Percentiles rank a stretch among this genome's conserved stretches.
phyloP scores from a whole-genome alignment of 2,113 vertebrate genomes.

The Garra rufa region DNA sequence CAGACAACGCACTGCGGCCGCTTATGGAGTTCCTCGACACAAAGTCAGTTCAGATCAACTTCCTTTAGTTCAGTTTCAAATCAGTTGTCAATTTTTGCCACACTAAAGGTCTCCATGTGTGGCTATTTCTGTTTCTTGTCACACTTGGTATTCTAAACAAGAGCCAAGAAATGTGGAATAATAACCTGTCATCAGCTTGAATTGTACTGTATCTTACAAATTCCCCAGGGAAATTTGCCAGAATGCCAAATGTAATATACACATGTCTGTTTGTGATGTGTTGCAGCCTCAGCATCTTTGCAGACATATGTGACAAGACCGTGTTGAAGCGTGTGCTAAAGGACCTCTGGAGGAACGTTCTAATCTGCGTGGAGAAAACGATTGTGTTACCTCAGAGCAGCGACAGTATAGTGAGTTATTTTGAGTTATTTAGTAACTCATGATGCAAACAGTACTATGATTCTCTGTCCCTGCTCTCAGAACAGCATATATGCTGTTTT shows the following conservation, averaged over 20 bases:
- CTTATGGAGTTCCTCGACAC: constrained; percentile 97
- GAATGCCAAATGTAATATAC: background rate
- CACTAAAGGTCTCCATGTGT: background rate
- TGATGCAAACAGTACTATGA: background rate
- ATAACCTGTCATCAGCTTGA: background rate
- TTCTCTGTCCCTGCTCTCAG: background rate
- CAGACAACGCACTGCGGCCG: constrained; percentile 87
- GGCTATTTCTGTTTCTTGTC: background rate
- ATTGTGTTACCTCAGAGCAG: constrained; percentile 92
- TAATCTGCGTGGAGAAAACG: constrained; percentile 92
- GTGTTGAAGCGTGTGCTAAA: constrained; percentile 96
- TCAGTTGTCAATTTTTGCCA: background rate
- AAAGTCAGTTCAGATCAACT: constrained; percentile 80
- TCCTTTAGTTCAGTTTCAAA: background rate
- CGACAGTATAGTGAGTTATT: constrained; percentile 86
- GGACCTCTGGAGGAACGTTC: constrained; percentile 93
- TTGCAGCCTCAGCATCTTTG: constrained; percentile 91
- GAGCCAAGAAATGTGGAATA: background rate
- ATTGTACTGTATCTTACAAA: background rate
- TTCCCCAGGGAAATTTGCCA: background rate
- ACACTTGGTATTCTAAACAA: background rate
- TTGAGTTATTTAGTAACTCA: no score
- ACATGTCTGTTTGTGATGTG: constrained; percentile 32
- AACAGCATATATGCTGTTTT: background rate
- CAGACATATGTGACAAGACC: constrained; percentile 93